Conservation (phyloP, 2,113 vertebrate genomes). For the Thinocorus orbignyianus region DNA sequence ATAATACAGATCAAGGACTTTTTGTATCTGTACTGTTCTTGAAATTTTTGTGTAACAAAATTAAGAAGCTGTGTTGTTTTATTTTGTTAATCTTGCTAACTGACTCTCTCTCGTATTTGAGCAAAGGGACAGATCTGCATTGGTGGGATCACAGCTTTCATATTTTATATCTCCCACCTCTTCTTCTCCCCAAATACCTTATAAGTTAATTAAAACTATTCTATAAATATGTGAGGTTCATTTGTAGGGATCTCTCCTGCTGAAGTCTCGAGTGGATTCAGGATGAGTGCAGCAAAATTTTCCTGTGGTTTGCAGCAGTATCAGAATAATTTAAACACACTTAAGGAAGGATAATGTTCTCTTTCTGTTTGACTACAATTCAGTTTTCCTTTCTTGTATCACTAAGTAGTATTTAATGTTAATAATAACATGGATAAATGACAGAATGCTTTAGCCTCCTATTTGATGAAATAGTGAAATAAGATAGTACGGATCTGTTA, state of each 20-base stretch:
- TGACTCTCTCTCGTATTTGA: neutral
- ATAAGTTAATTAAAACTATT: neutral
- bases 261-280: neutral
- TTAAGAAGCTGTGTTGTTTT: neutral
- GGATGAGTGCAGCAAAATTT: neutral
- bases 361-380: neutral
- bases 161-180: rapidly evolving
- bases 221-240: neutral
- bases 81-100: neutral
- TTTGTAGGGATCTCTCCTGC: neutral
- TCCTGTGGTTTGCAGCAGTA: neutral
- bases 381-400: neutral
- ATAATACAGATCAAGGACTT: neutral
- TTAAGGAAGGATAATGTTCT: neutral
- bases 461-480: neutral
- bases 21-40: neutral
- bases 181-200: neutral
- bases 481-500: neutral
- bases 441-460: neutral
- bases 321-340: neutral
- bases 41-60: neutral
- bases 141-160: neutral
- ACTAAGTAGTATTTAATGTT: neutral
- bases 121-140: neutral
- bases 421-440: neutral